Evolutionary conservation across 1,140 invertebrate genomes (phyloP).

Genomic region (Procambarus virginalis): DNA sequence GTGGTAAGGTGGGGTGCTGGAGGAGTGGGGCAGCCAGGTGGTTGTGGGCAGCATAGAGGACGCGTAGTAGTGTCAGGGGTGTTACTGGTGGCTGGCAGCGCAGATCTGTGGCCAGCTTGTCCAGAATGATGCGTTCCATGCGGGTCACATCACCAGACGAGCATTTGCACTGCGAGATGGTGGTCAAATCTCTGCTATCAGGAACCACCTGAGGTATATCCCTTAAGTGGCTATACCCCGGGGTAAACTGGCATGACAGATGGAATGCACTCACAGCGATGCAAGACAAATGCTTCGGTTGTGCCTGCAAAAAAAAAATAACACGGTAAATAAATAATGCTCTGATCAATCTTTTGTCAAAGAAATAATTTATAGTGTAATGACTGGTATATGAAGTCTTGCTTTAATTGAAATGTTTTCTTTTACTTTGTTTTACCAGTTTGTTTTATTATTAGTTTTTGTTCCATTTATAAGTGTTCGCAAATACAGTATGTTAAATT

Average conservation of each 20-base stretch:
- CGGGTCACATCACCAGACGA: conserved; percentile 83
- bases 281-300: conserved; percentile 82
- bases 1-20: conserved; percentile 73
- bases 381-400: too few species aligned
- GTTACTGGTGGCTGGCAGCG: conserved; percentile 77
- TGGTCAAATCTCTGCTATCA: conserved; percentile 76
- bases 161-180: conserved; percentile 83
- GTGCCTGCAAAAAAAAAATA: conserved; percentile 73
- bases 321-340: neutral
- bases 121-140: conserved; percentile 82
- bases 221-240: conserved; percentile 72
- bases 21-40: conserved; percentile 76
- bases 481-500: too few species aligned
- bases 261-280: conserved; percentile 83
- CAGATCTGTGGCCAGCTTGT: conserved; percentile 81
- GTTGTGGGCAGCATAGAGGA: conserved; percentile 79
- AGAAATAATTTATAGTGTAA: too few species aligned
- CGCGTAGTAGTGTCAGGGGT: conserved; percentile 80
- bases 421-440: too few species aligned
- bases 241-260: conserved; percentile 77
- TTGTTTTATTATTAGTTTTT: too few species aligned
- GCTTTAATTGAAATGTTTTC: too few species aligned
- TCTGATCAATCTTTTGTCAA: neutral
- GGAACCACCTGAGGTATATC: conserved; percentile 71
- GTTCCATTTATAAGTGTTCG: too few species aligned